Base-by-base conservation (phyloP, 2,113 vertebrate genomes). In the Xiphophorus maculatus region DNA sequence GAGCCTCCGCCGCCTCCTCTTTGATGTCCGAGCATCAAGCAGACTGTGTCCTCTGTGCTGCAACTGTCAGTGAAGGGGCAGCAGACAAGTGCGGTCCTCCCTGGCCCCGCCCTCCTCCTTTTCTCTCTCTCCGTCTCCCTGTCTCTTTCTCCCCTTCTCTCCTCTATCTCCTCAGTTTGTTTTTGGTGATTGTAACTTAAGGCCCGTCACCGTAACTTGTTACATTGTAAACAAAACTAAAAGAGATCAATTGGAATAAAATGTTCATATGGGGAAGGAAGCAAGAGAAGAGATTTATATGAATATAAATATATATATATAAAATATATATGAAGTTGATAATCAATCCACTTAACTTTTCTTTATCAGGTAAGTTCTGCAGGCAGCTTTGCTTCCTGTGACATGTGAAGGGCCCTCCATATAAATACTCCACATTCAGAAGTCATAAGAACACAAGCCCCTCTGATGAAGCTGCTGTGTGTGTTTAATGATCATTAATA, bases 11-110 rank as follows among this genome's bases (percentile, higher is more conserved):
- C 97, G 93, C 97, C 97, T 94, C 97, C 98, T 97, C 98, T 99
- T 99, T 99, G 98, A 99, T 99, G 97, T 93, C 96, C 90, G 77
- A 94, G 96, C 96, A 93, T 92, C 95, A 88, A 92, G 95, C 96
- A 99, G 97, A 99, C 97, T 97, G 89, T 99, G 97, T 98, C 97
- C 98, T 96, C 96, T 96, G 96, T 99, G 97, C 97, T 98, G 97
- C 97, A 96, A 96, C 96, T 98, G 97, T 96, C 97, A 99, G 97
- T 98, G 96, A 99, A 71, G 51, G 96, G 97, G 95, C 96, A 81
- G 85, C 87, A 69, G 87, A 86, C 89, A 94, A 96, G 96, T 95
- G 64, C 65, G 63, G 71, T 60, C 80, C 77, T 28, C 73, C 74
- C 48, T 8, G 14, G 70, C 81, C 85, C 61, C 80, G 15, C 70